Percentiles rank a stretch among this genome's conserved stretches.
phyloP scores from a whole-genome alignment of 1,140 invertebrate genomes.

The Pogonomyrmex barbatus region DNA sequence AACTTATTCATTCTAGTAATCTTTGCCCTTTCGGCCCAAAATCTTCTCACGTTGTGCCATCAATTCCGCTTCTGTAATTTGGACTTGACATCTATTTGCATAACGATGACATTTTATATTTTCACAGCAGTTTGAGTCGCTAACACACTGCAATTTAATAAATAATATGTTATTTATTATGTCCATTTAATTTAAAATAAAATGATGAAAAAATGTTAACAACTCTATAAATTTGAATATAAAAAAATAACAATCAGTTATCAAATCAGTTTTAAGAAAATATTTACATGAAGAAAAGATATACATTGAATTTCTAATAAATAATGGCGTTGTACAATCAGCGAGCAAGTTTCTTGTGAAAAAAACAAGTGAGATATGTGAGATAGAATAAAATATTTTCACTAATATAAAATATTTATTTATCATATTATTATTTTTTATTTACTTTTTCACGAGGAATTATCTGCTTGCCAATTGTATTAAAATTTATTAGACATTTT shows the following conservation, averaged over 20 bases:
- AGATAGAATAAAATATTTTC: background rate
- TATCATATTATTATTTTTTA: conserved; percentile 29
- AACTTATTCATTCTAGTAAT: conserved; percentile 60
- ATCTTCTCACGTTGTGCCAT: conserved; percentile 79
- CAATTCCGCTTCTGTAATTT: conserved; percentile 80
- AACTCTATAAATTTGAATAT: background rate
- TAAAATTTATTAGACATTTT: background rate
- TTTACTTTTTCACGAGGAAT: conserved; percentile 10
- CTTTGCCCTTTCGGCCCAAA: conserved; percentile 76
- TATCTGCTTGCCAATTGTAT: conserved; percentile 1
- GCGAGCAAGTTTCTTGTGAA: conserved; percentile 5
- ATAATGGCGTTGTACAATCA: background rate
- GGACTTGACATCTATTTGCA: conserved; percentile 82
- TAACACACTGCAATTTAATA: conserved; percentile 76
- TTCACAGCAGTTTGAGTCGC: conserved; percentile 72
- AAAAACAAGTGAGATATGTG: background rate
- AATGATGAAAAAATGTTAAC: background rate
- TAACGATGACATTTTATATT: conserved; percentile 76
- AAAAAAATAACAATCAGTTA: conserved; percentile 18
- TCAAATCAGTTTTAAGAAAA: conserved; percentile 28
- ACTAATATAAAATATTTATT: background rate
- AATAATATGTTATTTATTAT: conserved; percentile 8
- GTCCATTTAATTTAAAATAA: background rate
- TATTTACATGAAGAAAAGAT: conserved; percentile 14
- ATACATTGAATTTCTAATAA: background rate